These are phyloP conservation scores for Silurus meridionalis DNA, from an alignment of 2,113 vertebrate genomes.

Conservation along the genomic window DNA sequence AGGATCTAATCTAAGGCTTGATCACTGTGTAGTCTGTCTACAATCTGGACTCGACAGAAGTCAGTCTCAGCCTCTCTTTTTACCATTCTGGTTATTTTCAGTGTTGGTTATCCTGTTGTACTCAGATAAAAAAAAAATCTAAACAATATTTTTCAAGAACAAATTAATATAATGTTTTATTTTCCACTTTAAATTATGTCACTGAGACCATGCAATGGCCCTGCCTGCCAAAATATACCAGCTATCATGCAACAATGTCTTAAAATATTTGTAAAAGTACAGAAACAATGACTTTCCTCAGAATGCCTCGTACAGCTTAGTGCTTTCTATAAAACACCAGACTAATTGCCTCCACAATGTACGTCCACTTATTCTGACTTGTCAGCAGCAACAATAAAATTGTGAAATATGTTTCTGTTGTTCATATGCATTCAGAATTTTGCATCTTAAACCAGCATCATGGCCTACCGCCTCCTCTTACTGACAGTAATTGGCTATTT, in stretches of 20 bases:
- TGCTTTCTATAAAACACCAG: neutral
- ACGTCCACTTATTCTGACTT: conserved; percentile 12
- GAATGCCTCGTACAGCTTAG: neutral
- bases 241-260: neutral
- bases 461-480: conserved; percentile 59
- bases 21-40: neutral
- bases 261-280: neutral
- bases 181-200: neutral
- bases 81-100: neutral
- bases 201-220: neutral
- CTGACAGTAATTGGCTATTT: conserved; percentile 64
- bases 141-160: neutral
- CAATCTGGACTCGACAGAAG: neutral
- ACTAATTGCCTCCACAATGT: conserved; percentile 1
- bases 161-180: neutral
- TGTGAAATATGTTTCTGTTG: neutral
- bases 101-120: neutral
- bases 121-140: neutral
- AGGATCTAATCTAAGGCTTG: neutral
- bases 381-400: conserved; percentile 23
- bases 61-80: neutral
- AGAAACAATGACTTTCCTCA: neutral
- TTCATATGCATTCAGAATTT: conserved; percentile 4
- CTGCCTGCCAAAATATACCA: too few species aligned
- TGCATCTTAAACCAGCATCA: conserved; percentile 34